Conservation (phyloP, 2,797 vertebrate genomes). For the Bufotes viridis region DNA sequence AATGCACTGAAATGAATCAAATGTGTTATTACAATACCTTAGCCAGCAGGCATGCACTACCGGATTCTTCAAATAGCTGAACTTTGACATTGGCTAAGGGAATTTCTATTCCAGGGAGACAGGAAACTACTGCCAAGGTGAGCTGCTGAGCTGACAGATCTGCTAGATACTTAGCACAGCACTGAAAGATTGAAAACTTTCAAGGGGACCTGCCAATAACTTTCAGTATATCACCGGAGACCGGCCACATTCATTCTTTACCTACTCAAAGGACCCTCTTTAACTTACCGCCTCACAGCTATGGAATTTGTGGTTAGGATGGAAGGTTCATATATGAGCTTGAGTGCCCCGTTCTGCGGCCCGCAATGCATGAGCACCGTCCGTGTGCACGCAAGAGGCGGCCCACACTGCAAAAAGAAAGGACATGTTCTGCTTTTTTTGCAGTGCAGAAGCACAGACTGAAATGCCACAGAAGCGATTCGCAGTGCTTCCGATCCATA, state of each 20-base stretch:
- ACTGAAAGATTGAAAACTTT: conserved; percentile 26
- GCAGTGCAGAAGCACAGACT: no score
- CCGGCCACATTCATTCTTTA: not conserved
- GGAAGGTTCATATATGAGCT: not conserved
- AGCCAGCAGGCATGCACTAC: conserved; percentile 44
- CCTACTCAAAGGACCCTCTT: not conserved
- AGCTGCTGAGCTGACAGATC: conserved; percentile 43
- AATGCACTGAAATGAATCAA: not conserved
- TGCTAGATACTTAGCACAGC: not conserved
- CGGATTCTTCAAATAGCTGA: conserved; percentile 66
- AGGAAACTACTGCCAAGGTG: conserved; percentile 64
- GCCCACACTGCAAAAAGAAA: no score
- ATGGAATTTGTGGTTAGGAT: not conserved
- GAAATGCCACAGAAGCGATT: no score
- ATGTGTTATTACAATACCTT: not conserved
- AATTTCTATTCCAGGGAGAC: conserved; percentile 66
- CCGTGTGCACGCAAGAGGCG: no score
- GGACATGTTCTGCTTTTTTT: no score
- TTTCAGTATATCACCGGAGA: conserved; percentile 12
- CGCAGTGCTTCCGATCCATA: no score
- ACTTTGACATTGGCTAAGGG: conserved; percentile 73
- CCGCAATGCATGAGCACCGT: no score
- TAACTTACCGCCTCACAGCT: not conserved
- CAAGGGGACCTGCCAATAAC: conserved; percentile 23
- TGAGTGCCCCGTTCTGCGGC: no score